Percentiles rank a stretch among this genome's conserved stretches.
Conservation (phyloP, 2,797 vertebrate genomes). For the Spizella passerina region DNA sequence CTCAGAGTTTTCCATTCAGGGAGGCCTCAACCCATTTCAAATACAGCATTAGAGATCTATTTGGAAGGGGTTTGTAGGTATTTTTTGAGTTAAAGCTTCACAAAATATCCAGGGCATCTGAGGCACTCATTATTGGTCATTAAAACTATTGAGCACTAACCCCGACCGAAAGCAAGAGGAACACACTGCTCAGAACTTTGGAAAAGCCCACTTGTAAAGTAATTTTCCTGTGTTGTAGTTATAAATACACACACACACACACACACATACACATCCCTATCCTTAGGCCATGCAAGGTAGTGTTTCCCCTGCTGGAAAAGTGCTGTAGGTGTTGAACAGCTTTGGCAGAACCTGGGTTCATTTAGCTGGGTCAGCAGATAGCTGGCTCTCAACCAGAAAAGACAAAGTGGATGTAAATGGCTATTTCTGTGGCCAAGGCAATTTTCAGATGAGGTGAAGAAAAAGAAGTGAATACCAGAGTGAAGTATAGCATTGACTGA, state of each 20-base stretch:
- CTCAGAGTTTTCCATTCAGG: background rate
- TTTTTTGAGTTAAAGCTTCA: background rate
- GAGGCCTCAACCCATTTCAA: background rate
- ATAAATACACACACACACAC: background rate
- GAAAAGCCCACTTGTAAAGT: background rate
- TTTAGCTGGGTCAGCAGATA: background rate
- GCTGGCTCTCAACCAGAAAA: background rate
- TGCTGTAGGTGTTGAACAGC: background rate
- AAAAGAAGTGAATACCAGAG: background rate
- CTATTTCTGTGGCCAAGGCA: background rate
- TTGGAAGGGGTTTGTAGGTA: background rate
- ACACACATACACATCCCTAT: background rate
- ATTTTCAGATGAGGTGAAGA: background rate
- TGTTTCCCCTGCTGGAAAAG: background rate
- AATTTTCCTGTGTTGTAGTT: background rate
- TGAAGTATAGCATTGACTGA: background rate
- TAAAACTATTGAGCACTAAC: background rate
- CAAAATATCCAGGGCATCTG: background rate
- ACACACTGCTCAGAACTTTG: background rate
- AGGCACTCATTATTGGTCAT: background rate
- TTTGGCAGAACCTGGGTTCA: background rate
- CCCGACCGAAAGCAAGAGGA: background rate
- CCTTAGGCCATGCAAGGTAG: background rate
- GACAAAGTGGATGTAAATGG: background rate
- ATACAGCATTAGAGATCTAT: background rate